Conservation (phyloP, 2,888 invertebrate species). For the Druceiella hillmani region DNA sequence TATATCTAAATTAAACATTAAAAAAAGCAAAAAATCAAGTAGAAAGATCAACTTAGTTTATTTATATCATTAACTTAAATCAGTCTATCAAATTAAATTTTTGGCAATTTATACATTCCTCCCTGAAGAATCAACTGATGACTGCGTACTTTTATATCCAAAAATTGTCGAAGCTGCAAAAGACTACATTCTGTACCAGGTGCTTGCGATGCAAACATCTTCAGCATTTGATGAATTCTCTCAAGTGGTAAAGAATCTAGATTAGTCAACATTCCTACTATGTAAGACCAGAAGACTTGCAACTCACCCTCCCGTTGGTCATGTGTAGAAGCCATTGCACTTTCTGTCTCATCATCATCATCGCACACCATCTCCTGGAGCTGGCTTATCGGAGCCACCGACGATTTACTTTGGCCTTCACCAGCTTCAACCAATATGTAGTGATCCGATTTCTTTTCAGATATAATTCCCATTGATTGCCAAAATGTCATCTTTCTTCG, state of each 20-base stretch:
- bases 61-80: no score
- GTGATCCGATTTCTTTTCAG: conserved; percentile 68
- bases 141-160: conserved; percentile 89
- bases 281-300: conserved; percentile 95
- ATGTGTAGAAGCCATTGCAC: conserved; percentile 91
- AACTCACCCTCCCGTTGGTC: conserved; percentile 92
- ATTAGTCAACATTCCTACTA: conserved; percentile 95
- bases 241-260: conserved; percentile 87
- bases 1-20: no score
- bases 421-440: conserved; percentile 69
- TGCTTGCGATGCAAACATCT: conserved; percentile 94
- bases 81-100: conserved; percentile 51
- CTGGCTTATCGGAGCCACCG: conserved; percentile 48
- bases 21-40: no score
- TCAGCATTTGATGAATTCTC: conserved; percentile 92
- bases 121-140: conserved; percentile 81
- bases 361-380: conserved; percentile 67
- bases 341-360: conserved; percentile 88
- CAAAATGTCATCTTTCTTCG: conserved; percentile 87
- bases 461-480: conserved; percentile 87
- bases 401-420: conserved; percentile 48
- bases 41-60: no score
- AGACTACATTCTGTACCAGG: conserved; percentile 85
- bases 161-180: conserved; percentile 81
- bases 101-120: conserved; percentile 84